Percentiles rank a stretch among this genome's conserved stretches.
Evolutionary conservation across 2,113 vertebrate genomes (phyloP).

Genomic region (Amphilophus citrinellus): DNA sequence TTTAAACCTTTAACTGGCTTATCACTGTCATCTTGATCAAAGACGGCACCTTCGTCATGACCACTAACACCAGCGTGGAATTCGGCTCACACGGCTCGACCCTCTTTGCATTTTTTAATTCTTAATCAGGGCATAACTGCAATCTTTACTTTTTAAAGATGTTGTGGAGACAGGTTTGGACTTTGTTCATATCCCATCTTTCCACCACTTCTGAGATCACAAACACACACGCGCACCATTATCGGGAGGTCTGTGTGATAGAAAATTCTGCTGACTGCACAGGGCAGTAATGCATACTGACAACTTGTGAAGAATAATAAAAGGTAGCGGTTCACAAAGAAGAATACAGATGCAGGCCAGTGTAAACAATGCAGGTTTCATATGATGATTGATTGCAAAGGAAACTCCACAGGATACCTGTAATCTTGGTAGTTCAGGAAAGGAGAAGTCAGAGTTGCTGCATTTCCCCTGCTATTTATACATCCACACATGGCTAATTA

Average conservation of each 20-base stretch:
- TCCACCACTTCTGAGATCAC: not conserved
- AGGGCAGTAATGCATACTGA: not conserved
- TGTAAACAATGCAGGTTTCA: conserved; percentile 22
- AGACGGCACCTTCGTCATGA: not conserved
- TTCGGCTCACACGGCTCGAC: not conserved
- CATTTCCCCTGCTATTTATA: conserved; percentile 7
- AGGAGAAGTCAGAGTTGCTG: conserved; percentile 4
- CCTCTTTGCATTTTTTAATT: not conserved
- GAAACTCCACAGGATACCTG: not conserved
- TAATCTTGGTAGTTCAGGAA: conserved; percentile 11
- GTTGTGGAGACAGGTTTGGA: not conserved
- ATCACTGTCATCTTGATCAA: conserved; percentile 6
- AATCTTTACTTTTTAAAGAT: not conserved
- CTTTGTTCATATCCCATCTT: not conserved
- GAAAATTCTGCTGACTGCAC: conserved; percentile 16
- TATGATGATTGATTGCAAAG: conserved; percentile 27
- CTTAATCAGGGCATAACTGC: not conserved
- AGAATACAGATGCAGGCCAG: conserved; percentile 1
- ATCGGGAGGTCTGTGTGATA: not conserved
- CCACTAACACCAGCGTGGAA: not conserved
- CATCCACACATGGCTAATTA: conserved; percentile 45
- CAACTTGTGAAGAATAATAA: conserved; percentile 24
- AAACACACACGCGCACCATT: not conserved
- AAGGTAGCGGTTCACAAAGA: not conserved
- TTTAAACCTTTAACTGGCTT: not conserved